Percentiles rank a stretch among this genome's conserved stretches.
Conservation (phyloP, 2,797 vertebrate genomes). For the Vipera ursinii region DNA sequence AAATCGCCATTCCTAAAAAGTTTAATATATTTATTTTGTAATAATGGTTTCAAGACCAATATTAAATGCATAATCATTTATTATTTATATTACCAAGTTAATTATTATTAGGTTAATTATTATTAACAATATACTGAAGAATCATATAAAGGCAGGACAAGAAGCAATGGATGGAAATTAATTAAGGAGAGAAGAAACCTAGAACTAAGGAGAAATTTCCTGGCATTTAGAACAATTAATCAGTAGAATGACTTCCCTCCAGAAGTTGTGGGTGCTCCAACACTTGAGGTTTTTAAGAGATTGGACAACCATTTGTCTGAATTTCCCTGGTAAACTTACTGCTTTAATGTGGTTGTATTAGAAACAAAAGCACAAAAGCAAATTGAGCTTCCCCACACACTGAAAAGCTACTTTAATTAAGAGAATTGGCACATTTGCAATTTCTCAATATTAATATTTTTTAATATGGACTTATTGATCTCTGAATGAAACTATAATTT, state of each 20-base stretch:
- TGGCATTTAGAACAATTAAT: neutral
- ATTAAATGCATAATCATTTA: neutral
- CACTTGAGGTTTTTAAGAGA: neutral
- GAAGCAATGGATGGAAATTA: neutral
- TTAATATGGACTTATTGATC: slow-evolving; percentile 26
- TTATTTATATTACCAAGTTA: neutral
- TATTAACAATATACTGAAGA: neutral
- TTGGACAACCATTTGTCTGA: neutral
- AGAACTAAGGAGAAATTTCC: too few relatives aligned
- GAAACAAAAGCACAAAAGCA: neutral
- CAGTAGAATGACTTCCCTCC: neutral
- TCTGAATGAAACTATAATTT: slow-evolving; percentile 38
- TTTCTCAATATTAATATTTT: slow-evolving; percentile 4
- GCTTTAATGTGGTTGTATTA: neutral
- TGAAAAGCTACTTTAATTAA: slow-evolving; percentile 26
- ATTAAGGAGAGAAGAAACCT: neutral
- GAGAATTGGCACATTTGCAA: neutral
- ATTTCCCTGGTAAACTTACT: neutral
- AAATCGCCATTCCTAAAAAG: neutral
- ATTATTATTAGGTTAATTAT: neutral
- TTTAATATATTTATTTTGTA: neutral
- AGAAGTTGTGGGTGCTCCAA: neutral
- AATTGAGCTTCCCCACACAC: slow-evolving; percentile 1
- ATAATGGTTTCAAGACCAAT: neutral
- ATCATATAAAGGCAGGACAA: neutral